Evolutionary conservation across 1,140 invertebrate genomes (phyloP), one percentile per base, ranked within the genome.

Genomic region (Brachionus angularis): DNA sequence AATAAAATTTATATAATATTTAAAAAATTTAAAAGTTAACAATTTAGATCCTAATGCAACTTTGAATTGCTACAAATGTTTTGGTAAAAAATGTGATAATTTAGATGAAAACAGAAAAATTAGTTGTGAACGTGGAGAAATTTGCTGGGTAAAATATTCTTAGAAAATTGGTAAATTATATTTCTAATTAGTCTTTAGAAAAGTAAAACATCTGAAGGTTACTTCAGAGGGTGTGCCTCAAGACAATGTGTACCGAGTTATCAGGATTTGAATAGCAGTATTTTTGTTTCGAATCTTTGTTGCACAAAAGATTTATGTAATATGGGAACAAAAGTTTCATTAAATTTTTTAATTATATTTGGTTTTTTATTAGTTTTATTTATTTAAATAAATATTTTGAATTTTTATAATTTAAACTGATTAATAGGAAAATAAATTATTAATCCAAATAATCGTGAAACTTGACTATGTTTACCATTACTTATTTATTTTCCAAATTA

Each of bases 31-130:
- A 36, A 21, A 58, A 58, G 53, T 58, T 12, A 58, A 58, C 21
- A 58, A 58, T 58, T 34, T 58, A 23, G 53, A 58, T 14, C 27
- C 21, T 1, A 58, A 58, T n/a, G 53, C 53, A 23, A 58, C 53
- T 21, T 33, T 55, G 52, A 33, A 27, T 3, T 55, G 52, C n/a
- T 55, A 33, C 29, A 18, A 55, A 18, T 55, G 52, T 34, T 33
- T 31, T 16, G 29, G 27, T 3, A 7, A 18, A 23, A 23, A 31
- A 5, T 58, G 53, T 33, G 27, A 21, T 10, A n/a, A n/a, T n/a
- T n/a, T n/a, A n/a, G n/a, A n/a, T n/a, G n/a, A n/a, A n/a, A 12
- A 39, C 16, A 23, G 18, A 14, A 29, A 25, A 58, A 18, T 58
- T 12, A 23, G 23, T 5, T 58, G 53, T 58, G 3, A n/a, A 1